These are phyloP conservation scores for Rutpela maculata DNA, from an alignment of 2,888 invertebrate species.

Conservation along the genomic window DNA sequence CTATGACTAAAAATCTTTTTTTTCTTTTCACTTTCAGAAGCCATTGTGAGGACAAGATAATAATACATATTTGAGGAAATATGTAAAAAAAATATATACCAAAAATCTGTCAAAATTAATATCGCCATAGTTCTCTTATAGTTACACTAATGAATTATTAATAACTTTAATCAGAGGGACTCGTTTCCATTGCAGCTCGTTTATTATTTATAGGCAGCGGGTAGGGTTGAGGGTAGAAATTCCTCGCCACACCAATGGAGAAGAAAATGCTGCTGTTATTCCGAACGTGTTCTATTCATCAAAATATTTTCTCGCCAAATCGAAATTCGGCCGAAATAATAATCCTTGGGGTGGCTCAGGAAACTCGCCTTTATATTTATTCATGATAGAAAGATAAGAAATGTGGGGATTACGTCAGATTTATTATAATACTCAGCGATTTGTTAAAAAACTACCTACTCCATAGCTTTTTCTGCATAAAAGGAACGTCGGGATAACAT, in stretches of 20 bases:
- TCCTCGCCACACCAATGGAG: constrained; percentile 20
- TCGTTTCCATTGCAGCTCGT: not conserved
- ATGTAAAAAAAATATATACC: no score
- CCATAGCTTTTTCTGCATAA: constrained; percentile 41
- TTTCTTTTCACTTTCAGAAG: no score
- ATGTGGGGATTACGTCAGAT: constrained; percentile 43
- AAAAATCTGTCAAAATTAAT: no score
- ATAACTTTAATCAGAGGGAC: not conserved
- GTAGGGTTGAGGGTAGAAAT: constrained; percentile 15
- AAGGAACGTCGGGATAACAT: constrained; percentile 36
- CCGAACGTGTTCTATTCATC: constrained; percentile 51
- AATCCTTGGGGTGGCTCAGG: constrained; percentile 46
- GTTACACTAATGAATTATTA: not conserved
- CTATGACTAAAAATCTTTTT: no score
- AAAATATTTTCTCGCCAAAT: constrained; percentile 53
- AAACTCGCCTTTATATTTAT: constrained; percentile 44
- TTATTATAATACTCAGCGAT: constrained; percentile 45
- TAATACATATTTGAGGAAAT: no score
- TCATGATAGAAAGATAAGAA: constrained; percentile 44
- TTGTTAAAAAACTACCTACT: constrained; percentile 43
- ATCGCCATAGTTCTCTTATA: not conserved
- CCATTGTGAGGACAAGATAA: no score
- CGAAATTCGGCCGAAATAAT: constrained; percentile 54
- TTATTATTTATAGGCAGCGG: not conserved
- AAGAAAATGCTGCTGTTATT: constrained; percentile 48